phyloP scores from a whole-genome alignment of 2,113 vertebrate genomes.

The Edolisoma coerulescens region DNA sequence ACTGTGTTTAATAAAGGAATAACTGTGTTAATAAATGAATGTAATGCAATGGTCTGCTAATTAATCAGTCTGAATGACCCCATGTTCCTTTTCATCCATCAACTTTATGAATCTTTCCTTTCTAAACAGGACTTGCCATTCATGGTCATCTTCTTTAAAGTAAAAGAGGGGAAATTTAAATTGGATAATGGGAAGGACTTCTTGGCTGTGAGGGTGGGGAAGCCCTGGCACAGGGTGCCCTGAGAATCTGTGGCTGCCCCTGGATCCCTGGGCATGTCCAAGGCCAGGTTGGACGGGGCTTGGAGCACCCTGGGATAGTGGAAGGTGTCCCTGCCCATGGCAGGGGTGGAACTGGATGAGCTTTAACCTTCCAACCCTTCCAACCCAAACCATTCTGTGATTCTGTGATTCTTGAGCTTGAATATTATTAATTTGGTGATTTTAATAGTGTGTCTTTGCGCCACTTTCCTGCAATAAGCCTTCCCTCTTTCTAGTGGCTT shows the following conservation, averaged over 20 bases:
- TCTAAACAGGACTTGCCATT: neutral
- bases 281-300: rapidly evolving
- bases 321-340: neutral
- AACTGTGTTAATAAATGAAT: neutral
- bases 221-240: neutral
- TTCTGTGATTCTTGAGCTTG: neutral
- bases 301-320: rapidly evolving
- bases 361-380: neutral
- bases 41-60: neutral
- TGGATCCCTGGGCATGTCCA: neutral
- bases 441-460: neutral
- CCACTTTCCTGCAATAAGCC: neutral
- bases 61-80: neutral
- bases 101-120: neutral
- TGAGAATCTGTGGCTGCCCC: neutral
- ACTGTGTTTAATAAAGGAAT: neutral
- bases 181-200: neutral
- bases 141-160: neutral
- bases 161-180: neutral
- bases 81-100: neutral
- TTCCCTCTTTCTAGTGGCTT: neutral
- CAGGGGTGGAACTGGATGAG: rapidly evolving
- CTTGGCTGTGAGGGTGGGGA: rapidly evolving
- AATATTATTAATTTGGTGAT: neutral
- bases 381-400: neutral